phyloP scores from a whole-genome alignment of 2,113 vertebrate genomes.

The Thermophis baileyi region DNA sequence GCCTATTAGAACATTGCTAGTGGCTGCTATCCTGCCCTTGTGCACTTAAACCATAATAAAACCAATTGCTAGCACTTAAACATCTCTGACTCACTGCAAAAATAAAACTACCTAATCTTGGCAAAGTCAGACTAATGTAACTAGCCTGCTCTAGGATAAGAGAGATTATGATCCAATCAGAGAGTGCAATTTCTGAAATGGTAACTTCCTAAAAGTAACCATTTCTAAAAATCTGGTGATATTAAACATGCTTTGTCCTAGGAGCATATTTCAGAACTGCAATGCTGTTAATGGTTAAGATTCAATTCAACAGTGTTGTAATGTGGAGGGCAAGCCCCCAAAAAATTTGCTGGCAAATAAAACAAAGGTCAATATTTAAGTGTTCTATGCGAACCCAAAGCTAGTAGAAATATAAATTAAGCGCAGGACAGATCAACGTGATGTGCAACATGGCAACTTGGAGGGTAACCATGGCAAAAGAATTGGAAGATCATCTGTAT shows the following conservation, averaged over 20 bases:
- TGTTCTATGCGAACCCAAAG: background rate
- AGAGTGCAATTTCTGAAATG: background rate
- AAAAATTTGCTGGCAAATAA: background rate
- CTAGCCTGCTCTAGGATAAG: background rate
- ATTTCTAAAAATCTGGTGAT: background rate
- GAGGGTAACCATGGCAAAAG: constrained; percentile 38
- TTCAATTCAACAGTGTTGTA: background rate
- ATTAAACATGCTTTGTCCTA: background rate
- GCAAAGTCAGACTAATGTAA: background rate
- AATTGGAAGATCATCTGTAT: background rate
- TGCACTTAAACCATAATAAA: background rate
- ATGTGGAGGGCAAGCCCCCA: background rate
- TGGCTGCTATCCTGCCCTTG: background rate
- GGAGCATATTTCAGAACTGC: background rate
- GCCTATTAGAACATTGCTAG: background rate
- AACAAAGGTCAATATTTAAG: background rate
- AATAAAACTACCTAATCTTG: background rate
- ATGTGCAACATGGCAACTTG: background rate
- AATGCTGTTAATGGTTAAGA: background rate
- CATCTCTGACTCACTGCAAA: background rate
- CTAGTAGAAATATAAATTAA: background rate
- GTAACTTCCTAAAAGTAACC: background rate
- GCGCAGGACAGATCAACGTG: background rate
- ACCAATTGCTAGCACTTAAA: background rate
- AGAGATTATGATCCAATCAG: background rate